phyloP scores from a whole-genome alignment of 2,888 invertebrate genomes.

The Exephanes ischioxanthus region DNA sequence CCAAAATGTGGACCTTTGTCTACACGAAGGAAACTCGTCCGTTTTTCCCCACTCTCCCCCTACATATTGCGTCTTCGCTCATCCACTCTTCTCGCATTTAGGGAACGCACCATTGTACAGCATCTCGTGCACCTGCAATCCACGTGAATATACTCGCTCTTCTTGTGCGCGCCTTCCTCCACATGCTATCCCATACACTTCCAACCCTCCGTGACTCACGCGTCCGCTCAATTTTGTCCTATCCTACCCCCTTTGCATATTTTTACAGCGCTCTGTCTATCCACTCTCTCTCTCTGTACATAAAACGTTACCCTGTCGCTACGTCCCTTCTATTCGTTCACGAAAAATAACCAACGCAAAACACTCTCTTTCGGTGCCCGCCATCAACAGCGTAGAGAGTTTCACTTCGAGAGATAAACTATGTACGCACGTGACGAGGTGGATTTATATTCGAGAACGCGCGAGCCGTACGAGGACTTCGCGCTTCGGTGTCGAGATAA shows the following conservation, averaged over 20 bases:
- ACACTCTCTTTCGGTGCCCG: background rate
- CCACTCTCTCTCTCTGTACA: background rate
- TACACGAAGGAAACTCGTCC: background rate
- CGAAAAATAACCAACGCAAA: constrained; percentile 30
- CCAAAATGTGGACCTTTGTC: too few species aligned
- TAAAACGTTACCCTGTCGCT: background rate
- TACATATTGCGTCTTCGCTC: background rate
- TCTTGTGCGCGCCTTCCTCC: constrained; percentile 27
- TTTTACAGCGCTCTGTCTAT: background rate
- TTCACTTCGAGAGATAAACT: constrained; percentile 41
- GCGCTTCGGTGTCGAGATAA: constrained; percentile 35
- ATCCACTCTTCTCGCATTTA: constrained; percentile 41
- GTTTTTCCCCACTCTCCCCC: background rate
- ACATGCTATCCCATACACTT: constrained; percentile 24
- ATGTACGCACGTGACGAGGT: constrained; percentile 49
- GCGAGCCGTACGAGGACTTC: background rate
- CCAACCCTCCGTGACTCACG: constrained; percentile 24
- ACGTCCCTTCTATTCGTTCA: constrained; percentile 15
- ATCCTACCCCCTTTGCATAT: constrained; percentile 39
- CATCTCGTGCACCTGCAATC: constrained; percentile 59
- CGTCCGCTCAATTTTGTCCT: constrained; percentile 40
- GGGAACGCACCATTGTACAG: constrained; percentile 50
- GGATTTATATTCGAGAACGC: constrained; percentile 39
- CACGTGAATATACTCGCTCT: constrained; percentile 40
- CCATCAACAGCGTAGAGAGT: constrained; percentile 18